phyloP scores from a whole-genome alignment of 2,797 vertebrate species.

The Aselliscus stoliczkanus region DNA sequence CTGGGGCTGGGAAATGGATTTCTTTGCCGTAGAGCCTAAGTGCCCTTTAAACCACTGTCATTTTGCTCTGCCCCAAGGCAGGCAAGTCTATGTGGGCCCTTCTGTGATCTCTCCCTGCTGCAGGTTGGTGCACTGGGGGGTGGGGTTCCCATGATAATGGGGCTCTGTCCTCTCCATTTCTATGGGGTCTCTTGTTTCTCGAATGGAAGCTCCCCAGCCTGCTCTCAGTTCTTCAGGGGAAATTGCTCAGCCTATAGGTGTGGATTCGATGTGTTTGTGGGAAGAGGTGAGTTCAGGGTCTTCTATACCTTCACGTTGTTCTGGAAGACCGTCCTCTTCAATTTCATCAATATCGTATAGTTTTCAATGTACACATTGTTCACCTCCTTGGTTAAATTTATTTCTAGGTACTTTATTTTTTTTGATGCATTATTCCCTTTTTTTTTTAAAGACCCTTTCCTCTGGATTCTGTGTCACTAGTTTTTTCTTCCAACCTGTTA shows the following conservation, averaged over 20 bases:
- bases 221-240: neutral
- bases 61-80: neutral
- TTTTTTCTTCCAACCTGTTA: neutral
- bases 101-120: neutral
- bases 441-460: neutral
- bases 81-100: neutral
- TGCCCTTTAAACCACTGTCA: neutral
- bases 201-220: neutral
- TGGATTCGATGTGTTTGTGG: too few species aligned
- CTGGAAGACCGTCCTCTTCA: too few species aligned
- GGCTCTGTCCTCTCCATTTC: neutral
- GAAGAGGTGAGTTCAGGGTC: too few species aligned
- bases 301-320: too few species aligned
- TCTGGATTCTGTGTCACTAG: too few species aligned
- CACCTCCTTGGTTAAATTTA: too few species aligned
- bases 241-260: neutral
- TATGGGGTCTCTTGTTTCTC: neutral
- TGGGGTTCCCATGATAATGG: neutral
- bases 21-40: neutral
- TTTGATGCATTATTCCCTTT: neutral
- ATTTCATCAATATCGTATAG: too few species aligned
- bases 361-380: too few species aligned
- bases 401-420: too few species aligned
- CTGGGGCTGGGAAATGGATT: neutral
- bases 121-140: neutral